Evolutionary conservation across 1,140 invertebrate species (phyloP).

Genomic region (Frieseomelitta varia): DNA sequence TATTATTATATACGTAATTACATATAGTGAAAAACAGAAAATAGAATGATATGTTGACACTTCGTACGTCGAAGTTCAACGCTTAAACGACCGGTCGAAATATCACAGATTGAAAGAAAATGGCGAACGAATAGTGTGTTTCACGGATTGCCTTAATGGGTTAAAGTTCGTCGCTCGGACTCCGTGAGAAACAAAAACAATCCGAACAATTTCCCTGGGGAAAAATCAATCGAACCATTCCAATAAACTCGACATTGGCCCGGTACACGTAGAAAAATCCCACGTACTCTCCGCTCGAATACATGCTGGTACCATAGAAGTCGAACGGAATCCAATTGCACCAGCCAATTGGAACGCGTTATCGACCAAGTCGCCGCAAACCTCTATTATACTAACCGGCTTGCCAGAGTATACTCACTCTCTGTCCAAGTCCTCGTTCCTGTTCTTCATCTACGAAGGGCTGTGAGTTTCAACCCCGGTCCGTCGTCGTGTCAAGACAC

Average conservation of each 20-base stretch:
- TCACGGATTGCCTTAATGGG: not conserved
- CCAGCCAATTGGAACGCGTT: not conserved
- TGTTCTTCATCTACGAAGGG: not conserved
- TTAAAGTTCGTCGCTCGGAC: not conserved
- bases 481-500: not conserved
- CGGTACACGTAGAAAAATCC: not conserved
- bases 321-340: conserved; percentile 20
- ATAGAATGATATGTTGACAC: not conserved
- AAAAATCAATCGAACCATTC: not conserved
- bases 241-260: not conserved
- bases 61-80: no score
- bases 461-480: not conserved
- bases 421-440: not conserved
- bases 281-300: not conserved
- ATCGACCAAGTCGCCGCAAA: not conserved
- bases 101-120: no score
- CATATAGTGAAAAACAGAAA: not conserved
- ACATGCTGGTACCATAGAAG: not conserved
- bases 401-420: not conserved
- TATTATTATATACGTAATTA: no score
- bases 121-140: not conserved
- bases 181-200: not conserved
- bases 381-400: conserved; percentile 7
- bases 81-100: no score
- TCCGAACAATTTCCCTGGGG: not conserved